Evolutionary conservation across 2,113 vertebrate species (phyloP).

Genomic region (Fukomys damarensis): DNA sequence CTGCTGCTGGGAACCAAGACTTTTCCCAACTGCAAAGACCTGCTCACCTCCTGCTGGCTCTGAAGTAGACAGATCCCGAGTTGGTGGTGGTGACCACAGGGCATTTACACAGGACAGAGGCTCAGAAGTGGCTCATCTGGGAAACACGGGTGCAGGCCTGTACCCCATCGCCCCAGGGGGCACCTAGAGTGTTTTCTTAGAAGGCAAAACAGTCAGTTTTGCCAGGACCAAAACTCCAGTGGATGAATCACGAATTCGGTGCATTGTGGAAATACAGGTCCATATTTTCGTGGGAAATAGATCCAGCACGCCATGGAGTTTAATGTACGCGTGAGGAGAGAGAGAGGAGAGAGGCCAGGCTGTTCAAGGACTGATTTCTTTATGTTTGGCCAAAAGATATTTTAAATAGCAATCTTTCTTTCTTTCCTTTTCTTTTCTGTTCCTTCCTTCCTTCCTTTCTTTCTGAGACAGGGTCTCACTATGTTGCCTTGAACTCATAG

Average conservation of each 20-base stretch:
- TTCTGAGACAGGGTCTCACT: too few relatives aligned
- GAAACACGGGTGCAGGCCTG: background rate
- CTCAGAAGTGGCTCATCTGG: background rate
- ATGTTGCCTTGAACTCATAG: too few relatives aligned
- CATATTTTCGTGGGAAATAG: background rate
- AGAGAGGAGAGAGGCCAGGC: background rate
- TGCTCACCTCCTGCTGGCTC: background rate
- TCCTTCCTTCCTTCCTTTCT: background rate
- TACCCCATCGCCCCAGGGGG: background rate
- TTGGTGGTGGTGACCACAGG: background rate
- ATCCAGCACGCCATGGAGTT: background rate
- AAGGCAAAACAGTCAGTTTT: background rate
- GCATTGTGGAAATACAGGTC: background rate
- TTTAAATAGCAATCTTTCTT: background rate
- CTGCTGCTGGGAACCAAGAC: background rate
- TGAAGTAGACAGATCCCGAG: background rate
- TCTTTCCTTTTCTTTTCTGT: too few relatives aligned
- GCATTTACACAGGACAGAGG: too few relatives aligned
- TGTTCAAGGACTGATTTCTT: background rate
- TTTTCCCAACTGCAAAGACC: background rate
- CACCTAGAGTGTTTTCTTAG: background rate
- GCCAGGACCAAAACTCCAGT: too few relatives aligned
- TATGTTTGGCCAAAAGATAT: background rate
- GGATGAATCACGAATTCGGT: background rate
- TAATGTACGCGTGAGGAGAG: background rate